Conservation (phyloP, 1,140 invertebrate genomes). For the Drosophila virilis region DNA sequence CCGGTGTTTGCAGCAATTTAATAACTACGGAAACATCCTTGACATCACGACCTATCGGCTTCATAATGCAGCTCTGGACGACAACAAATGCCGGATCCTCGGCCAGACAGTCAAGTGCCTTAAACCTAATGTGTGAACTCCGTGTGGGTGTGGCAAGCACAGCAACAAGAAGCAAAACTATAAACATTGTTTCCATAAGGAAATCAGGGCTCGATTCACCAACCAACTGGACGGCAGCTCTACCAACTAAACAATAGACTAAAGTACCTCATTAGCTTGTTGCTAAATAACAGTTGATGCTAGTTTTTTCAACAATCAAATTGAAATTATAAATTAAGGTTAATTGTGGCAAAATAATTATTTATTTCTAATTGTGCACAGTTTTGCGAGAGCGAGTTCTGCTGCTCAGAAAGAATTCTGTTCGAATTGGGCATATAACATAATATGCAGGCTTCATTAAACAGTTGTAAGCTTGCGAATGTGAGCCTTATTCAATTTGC, state of each 20-base stretch:
- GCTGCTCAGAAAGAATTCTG: no score
- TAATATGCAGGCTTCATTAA: no score
- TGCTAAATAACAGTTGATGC: no score
- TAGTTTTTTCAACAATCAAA: not conserved
- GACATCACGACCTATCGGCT: conserved; percentile 13
- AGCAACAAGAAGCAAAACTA: not conserved
- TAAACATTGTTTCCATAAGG: not conserved
- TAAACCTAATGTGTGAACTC: not conserved
- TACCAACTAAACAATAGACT: not conserved
- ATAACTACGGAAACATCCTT: conserved; percentile 21
- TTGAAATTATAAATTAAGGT: not conserved
- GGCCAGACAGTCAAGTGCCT: conserved; percentile 12
- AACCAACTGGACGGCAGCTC: not conserved
- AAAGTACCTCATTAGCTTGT: no score
- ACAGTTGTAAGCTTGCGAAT: no score
- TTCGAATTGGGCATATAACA: no score
- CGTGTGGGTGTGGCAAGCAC: not conserved
- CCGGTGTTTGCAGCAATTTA: conserved; percentile 17
- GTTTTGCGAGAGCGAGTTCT: no score
- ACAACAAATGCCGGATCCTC: conserved; percentile 5
- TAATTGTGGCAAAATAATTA: not conserved
- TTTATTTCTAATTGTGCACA: no score
- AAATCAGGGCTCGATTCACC: no score
- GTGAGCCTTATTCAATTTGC: not conserved
- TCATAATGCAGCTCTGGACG: conserved; percentile 28